These are phyloP conservation scores for Pangasianodon hypophthalmus DNA, from an alignment of 2,113 vertebrate species.

Conservation along the genomic window DNA sequence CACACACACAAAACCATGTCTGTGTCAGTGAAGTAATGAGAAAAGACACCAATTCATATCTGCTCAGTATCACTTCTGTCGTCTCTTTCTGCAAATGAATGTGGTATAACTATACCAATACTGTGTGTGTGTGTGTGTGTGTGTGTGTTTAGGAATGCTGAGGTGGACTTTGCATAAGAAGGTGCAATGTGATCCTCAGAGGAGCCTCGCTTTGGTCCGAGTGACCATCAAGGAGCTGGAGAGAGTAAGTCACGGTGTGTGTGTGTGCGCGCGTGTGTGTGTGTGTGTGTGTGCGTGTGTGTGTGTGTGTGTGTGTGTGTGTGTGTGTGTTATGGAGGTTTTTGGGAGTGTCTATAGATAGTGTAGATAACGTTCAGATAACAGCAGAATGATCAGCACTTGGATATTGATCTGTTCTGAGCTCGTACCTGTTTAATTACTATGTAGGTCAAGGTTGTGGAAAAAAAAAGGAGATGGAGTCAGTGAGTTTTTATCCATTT, in stretches of 20 bases:
- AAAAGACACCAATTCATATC: neutral
- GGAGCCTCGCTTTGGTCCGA: constrained; percentile 76
- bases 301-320: neutral
- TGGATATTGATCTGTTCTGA: neutral
- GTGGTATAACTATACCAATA: neutral
- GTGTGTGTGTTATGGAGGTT: neutral
- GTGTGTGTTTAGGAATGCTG: constrained; percentile 82
- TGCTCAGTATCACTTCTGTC: neutral
- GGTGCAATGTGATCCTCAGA: constrained; percentile 79
- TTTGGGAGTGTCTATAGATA: neutral
- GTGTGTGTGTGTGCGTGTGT: constrained; percentile 9
- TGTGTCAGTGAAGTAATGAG: too few species aligned
- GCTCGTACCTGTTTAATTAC: neutral
- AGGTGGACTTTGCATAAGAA: constrained; percentile 94
- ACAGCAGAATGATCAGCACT: neutral
- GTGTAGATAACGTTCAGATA: neutral
- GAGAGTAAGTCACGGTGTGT: constrained; percentile 74
- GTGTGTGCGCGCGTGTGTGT: constrained; percentile 21
- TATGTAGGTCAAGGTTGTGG: neutral
- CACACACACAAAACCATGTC: too few species aligned
- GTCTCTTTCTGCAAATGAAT: neutral
- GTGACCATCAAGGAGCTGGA: constrained; percentile 90
- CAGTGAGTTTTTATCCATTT: neutral
- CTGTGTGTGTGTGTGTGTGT: constrained; percentile 30
- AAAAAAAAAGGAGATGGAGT: neutral